Percentiles rank a stretch among this genome's conserved stretches.
Conservation (phyloP, 1,140 invertebrate genomes). For the Caerostris darwini region DNA sequence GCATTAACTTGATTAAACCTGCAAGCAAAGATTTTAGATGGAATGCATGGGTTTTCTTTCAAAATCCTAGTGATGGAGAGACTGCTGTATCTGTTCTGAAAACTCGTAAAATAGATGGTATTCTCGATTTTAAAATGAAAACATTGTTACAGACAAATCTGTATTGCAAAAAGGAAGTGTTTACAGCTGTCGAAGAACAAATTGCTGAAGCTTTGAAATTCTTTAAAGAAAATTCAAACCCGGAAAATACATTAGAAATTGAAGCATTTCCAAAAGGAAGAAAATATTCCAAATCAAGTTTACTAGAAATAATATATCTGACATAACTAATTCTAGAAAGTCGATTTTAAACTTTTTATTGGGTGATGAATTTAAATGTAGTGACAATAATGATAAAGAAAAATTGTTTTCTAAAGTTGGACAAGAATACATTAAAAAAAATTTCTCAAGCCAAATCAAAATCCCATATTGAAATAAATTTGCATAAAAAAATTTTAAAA, state of each 20-base stretch:
- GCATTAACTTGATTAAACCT: slow-evolving; percentile 63
- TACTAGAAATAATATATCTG: slow-evolving; percentile 63
- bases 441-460: slow-evolving; percentile 8
- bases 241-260: slow-evolving; percentile 49
- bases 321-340: slow-evolving; percentile 50
- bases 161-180: slow-evolving; percentile 54
- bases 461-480: slow-evolving; percentile 50
- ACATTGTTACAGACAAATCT: slow-evolving; percentile 48
- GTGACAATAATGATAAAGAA: slow-evolving; percentile 29
- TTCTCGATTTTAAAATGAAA: slow-evolving; percentile 24
- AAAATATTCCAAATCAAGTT: slow-evolving; percentile 46
- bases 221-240: slow-evolving; percentile 46
- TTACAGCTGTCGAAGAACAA: slow-evolving; percentile 63
- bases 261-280: neutral
- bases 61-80: slow-evolving; percentile 68
- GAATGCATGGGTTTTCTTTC: slow-evolving; percentile 70
- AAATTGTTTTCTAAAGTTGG: slow-evolving; percentile 61
- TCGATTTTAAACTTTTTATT: slow-evolving; percentile 45
- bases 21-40: slow-evolving; percentile 45
- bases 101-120: slow-evolving; percentile 3
- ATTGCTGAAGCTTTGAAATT: slow-evolving; percentile 65
- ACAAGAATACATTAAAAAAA: slow-evolving; percentile 32
- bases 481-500: slow-evolving; percentile 42
- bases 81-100: slow-evolving; percentile 59
- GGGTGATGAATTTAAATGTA: slow-evolving; percentile 66